A percentile compares a stretch with the other conserved stretches of the same genome.
Evolutionary conservation across 2,888 invertebrate genomes (phyloP).

Genomic region (Zootermopsis nevadensis): DNA sequence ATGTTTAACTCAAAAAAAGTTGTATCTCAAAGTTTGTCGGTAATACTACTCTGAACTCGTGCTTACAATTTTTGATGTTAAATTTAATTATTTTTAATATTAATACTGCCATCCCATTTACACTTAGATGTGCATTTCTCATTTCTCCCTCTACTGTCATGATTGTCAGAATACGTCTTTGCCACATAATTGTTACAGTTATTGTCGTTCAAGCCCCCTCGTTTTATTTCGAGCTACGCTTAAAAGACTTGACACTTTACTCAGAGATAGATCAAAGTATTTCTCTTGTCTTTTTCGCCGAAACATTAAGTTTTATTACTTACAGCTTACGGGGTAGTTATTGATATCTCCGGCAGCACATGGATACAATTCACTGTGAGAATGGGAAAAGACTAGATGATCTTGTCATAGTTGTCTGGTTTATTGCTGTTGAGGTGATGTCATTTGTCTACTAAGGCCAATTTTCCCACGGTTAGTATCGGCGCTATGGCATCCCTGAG

Average conservation of each 20-base stretch:
- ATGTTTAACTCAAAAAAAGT: too few species aligned
- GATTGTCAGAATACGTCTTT: background rate
- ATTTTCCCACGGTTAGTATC: background rate
- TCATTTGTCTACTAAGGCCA: background rate
- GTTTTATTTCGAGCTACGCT: background rate
- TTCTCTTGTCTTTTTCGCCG: conserved; percentile 23
- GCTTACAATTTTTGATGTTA: too few species aligned
- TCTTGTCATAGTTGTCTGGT: background rate
- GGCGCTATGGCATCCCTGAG: background rate
- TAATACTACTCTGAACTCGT: too few species aligned
- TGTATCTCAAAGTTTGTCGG: too few species aligned
- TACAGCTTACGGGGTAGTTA: conserved; percentile 17
- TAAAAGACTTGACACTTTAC: conserved; percentile 9
- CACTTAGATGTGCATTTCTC: background rate
- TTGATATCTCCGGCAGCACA: background rate
- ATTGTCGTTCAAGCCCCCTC: too few species aligned
- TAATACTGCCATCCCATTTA: too few species aligned
- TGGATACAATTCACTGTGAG: background rate
- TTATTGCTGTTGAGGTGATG: conserved; percentile 21
- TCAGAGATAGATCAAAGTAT: conserved; percentile 5
- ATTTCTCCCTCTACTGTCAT: background rate
- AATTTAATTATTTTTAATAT: too few species aligned
- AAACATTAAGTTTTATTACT: conserved; percentile 40
- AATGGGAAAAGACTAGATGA: background rate
- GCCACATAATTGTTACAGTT: background rate